Conservation (phyloP, 37 sponge, comb jelly and placozoan genomes). For the Petrosia ficiformis region DNA sequence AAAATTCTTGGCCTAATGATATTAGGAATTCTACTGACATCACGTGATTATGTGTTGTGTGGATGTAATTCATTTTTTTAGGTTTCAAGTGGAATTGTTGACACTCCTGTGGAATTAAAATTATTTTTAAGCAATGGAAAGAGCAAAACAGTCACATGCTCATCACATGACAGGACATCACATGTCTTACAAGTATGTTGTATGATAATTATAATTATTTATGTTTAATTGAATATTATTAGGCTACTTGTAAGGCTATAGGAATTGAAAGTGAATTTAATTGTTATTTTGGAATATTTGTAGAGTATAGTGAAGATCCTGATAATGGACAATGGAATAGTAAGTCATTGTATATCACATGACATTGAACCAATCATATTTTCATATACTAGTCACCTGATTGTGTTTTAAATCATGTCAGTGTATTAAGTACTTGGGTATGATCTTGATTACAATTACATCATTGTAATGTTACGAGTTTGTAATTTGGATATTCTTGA, state of each 20-base stretch:
- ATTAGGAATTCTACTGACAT: not conserved
- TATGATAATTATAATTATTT: too few relatives aligned
- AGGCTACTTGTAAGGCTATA: constrained; percentile 13
- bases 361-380: too few relatives aligned
- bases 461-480: too few relatives aligned
- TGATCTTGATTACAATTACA: too few relatives aligned
- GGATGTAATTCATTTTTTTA: not conserved
- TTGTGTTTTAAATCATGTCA: not conserved
- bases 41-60: not conserved
- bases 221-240: not conserved
- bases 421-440: too few relatives aligned
- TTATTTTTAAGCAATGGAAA: constrained; percentile 56
- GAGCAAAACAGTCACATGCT: constrained; percentile 12
- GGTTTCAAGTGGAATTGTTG: constrained; percentile 30
- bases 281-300: constrained; percentile 49
- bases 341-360: constrained; percentile 6
- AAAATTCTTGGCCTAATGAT: not conserved
- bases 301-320: constrained; percentile 9
- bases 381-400: too few relatives aligned
- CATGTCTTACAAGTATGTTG: constrained; percentile 36
- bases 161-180: constrained; percentile 14
- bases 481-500: too few relatives aligned
- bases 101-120: constrained; percentile 13
- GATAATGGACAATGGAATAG: constrained; percentile 20
- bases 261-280: constrained; percentile 13